Evolutionary conservation across 2,113 vertebrate genomes (phyloP).

Genomic region (Phylloscopus whistleri): DNA sequence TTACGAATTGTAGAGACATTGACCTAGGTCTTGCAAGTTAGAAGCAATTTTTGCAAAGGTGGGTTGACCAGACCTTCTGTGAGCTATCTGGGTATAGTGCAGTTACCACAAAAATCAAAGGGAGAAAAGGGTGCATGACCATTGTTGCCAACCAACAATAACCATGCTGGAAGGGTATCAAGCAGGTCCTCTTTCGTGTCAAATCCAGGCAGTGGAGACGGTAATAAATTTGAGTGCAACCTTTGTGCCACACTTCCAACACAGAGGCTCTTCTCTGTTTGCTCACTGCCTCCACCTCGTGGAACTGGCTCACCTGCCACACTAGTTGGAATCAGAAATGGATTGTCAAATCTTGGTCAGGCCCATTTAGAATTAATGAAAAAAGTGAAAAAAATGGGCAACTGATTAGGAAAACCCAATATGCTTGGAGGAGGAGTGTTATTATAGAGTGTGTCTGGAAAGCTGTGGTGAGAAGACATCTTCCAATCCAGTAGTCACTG

Average conservation of each 20-base stretch:
- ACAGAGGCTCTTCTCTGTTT: not conserved
- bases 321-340: not conserved
- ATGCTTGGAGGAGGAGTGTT: not conserved
- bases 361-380: not conserved
- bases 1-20: not conserved
- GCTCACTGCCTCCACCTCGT: slow-evolving; percentile 19
- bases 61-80: not conserved
- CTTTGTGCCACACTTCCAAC: not conserved
- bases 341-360: not conserved
- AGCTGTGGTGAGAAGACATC: not conserved
- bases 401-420: not conserved
- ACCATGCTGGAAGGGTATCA: not conserved
- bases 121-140: not conserved
- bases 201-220: not conserved
- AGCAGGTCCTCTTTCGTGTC: not conserved
- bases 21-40: not conserved
- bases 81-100: not conserved
- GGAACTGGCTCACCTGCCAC: not conserved
- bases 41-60: not conserved
- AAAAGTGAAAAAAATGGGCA: not conserved
- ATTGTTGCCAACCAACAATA: not conserved
- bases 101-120: not conserved
- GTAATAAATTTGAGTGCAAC: not conserved
- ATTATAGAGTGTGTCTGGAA: not conserved
- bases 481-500: not conserved